Evolutionary conservation across 2,888 invertebrate genomes (phyloP), one percentile per base, ranked within the genome.

Genomic region (Ennomos erosarius): DNA sequence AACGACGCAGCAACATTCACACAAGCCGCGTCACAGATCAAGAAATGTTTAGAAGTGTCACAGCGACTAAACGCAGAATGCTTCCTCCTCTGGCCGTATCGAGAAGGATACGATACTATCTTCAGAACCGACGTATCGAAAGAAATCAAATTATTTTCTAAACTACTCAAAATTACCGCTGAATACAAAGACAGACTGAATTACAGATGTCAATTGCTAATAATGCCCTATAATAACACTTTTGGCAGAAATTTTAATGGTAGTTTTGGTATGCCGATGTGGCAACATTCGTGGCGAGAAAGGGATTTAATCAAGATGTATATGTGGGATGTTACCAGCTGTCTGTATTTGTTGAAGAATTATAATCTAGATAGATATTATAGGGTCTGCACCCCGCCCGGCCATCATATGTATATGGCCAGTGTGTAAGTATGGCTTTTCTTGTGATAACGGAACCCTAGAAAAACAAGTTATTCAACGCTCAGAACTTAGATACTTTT

Each of bases 301-400:
- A 67, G 76, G 51, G 79, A 83, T 39, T 74, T 91, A 37, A 87
- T 93, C 53, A 92, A 94, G 63, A 74, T 68, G 34, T 95, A 95
- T 74, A 94, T 94, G 81, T 94, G 94, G 85, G 94, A 95, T 81
- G 93, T 94, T 10, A 94, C 94, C 58, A 95, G 95, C 55, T 94
- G 94, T 34, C 81, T 95, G 72, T 94, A 93, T 55, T 93, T 95
- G 68, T 76, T 95, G 69, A 94, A 94, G 76, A 90, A 90, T 66
- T 93, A 93, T 70, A 93, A 92, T 59, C 81, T 95, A 70, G 94
- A 95, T 42, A 87, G 94, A 4, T 91, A 93, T 71, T 95, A 93
- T 71, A 95, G 94, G 82, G 86, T 95, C n/a, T 93, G 93, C 67
- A 90, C 94, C 33, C 90, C 93, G 68, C 94, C 94, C 0, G 95